Base-by-base conservation (phyloP, 2,113 vertebrate species). In the Spea bombifrons region DNA sequence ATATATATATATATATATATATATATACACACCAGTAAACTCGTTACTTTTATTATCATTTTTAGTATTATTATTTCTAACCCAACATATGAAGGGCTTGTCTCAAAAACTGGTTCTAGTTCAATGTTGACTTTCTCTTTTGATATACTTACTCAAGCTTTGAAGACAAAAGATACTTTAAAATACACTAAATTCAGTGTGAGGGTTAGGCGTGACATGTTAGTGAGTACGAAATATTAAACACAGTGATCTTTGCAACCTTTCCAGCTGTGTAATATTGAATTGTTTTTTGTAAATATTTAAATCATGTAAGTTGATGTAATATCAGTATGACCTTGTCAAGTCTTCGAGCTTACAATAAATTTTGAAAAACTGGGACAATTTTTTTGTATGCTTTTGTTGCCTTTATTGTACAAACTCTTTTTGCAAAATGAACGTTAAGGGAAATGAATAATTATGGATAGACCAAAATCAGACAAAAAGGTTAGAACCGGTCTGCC, bases 311-410 rank as follows among this genome's bases (percentile, higher is more conserved):
- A 93, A 90, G 85, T 88, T 75, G 75, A 90, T 92, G 91, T 93
- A 92, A 91, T 91, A 89, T 84, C 86, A 87, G 90, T 94, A 93
- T 87, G 78, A 91, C 84, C 88, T 88, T 91, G 92, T 93, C 91
- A 88, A 93, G 89, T 92, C 91, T 91, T 92, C 86, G 90, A 90
- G 90, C 86, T 92, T 92, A 90, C 90, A 94, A 94, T 94, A 94
- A 93, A 94, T 85, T 90, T 94, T 91, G 87, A 84, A 92, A 92
- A 93, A 90, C 87, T 82, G 66, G 83, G 71, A 71, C 65, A 67
- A 63, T 78, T 85, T 84, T 86, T 81, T 45, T 43, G 45, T 9
- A 46, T 67, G 44, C 12, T 46, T 47, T 67, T 44, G 64, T 6
- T 44, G 66, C 66, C 46, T 47, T 47, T 67, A 47, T 47, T 67